phyloP scores from a whole-genome alignment of 92 coral and sea anemone genomes.

The Zoanthus sansibaricus region DNA sequence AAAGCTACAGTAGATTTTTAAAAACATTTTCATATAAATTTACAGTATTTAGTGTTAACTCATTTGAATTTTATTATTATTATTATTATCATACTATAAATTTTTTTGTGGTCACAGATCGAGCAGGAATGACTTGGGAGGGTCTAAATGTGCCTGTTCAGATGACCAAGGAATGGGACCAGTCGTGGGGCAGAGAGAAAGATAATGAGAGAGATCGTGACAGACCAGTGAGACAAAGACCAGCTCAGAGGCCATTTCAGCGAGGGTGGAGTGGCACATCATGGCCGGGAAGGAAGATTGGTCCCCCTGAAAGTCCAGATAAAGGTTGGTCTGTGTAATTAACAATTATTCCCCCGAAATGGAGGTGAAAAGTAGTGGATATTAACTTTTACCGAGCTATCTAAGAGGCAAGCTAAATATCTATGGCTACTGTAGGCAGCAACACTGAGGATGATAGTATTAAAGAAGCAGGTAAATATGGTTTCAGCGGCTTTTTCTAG shows the following conservation, averaged over 20 bases:
- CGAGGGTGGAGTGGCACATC: constrained; percentile 96
- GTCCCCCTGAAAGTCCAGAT: constrained; percentile 85
- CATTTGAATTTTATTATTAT: too few relatives aligned
- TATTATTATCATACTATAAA: background rate
- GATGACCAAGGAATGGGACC: constrained; percentile 13
- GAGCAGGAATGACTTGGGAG: constrained; percentile 88
- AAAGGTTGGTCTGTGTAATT: constrained; percentile 63
- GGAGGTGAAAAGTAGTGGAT: too few relatives aligned
- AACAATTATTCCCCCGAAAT: background rate
- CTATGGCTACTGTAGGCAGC: too few relatives aligned
- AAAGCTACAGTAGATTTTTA: too few relatives aligned
- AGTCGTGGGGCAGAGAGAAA: constrained; percentile 1
- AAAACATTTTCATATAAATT: too few relatives aligned
- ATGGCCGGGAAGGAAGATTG: constrained; percentile 94
- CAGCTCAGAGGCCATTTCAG: constrained; percentile 57
- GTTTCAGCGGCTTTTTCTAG: too few relatives aligned
- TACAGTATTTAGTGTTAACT: too few relatives aligned
- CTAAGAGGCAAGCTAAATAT: too few relatives aligned
- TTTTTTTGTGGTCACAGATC: constrained; percentile 46
- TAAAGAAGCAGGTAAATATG: too few relatives aligned
- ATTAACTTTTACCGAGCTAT: background rate
- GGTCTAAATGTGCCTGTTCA: constrained; percentile 88
- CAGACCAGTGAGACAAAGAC: constrained; percentile 28
- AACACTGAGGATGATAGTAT: too few relatives aligned
- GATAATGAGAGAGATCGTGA: constrained; percentile 44